Base-by-base conservation (phyloP, 2,888 invertebrate genomes). In the Macrophya annulata region DNA sequence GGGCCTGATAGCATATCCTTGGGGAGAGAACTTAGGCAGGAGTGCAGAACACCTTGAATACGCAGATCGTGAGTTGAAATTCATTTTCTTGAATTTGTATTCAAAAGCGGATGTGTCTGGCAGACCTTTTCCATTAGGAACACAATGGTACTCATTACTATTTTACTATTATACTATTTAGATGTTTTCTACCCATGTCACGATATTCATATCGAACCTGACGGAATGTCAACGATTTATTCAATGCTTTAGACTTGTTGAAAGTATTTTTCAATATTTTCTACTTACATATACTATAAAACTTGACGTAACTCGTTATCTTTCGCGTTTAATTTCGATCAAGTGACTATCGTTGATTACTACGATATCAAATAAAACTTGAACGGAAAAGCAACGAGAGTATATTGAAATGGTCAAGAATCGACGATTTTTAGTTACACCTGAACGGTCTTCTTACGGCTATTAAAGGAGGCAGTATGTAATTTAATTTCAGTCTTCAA, bases 141-240 rank as follows among this genome's bases (percentile, higher is more conserved):
- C 85, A 85, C 81, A 85, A 85, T 85, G 81, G 81, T 55, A 51
- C 79, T 85, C 85, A 81, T 85, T 81, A 81, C 85, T 85, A 81
- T 81, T 85, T 85, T 82, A 82, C 85, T 85, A 85, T 85, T 68
- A 85, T 79, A 71, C 85, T 81, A 81, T 79, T 65, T 55, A 40
- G 37, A 51, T 43, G 15, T 51, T 72, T 82, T 48, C 40, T 45
- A 85, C 71, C 68, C 81, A 1, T 17, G 81, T 85, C 81, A 85
- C 85, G 85, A 51, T 43, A 55, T 77, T 71, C 48, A 71, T 82
- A 77, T 82, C 85, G 81, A 77, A 59, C 85, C 68, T 72, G 85
- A 68, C 31, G 51, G 81, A 82, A 85, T 82, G 55, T 79, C 68
- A 81, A 71, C 55, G 81, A 68, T 85, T 85, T 72, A 71, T 48